Evolutionary conservation across 2,797 vertebrate species (phyloP).

Genomic region (Echeneis naucrates): DNA sequence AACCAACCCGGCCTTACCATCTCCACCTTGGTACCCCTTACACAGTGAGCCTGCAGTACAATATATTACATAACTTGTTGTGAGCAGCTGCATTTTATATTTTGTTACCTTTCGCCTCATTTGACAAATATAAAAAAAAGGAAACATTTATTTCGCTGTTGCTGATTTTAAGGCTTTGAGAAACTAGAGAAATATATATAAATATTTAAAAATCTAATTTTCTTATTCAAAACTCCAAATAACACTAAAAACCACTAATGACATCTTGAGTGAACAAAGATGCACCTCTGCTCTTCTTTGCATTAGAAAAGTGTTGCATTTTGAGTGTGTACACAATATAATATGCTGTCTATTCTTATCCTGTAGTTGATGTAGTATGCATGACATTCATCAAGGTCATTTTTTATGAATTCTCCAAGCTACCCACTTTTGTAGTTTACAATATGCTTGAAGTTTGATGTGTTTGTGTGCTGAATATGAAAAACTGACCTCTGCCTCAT

Average conservation of each 20-base stretch:
- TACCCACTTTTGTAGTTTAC: neutral
- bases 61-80: constrained; percentile 14
- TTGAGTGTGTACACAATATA: constrained; percentile 8
- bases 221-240: constrained; percentile 18
- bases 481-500: constrained; percentile 7
- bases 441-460: constrained; percentile 3
- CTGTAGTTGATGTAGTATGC: constrained; percentile 45
- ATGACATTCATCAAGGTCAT: constrained; percentile 31
- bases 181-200: constrained; percentile 12
- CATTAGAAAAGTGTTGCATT: constrained; percentile 8
- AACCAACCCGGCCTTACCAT: constrained; percentile 68
- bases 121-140: neutral
- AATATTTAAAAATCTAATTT: neutral
- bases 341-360: constrained; percentile 17
- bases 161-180: constrained; percentile 23
- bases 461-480: constrained; percentile 4
- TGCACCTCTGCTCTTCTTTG: neutral
- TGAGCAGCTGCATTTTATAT: constrained; percentile 30
- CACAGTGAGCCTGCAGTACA: constrained; percentile 11
- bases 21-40: constrained; percentile 37
- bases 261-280: neutral
- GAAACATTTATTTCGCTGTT: neutral
- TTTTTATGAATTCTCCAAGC: neutral
- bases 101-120: constrained; percentile 14
- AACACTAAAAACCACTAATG: constrained; percentile 1